Evolutionary conservation across 2,797 vertebrate genomes (phyloP).

Genomic region (Sylvia borin): DNA sequence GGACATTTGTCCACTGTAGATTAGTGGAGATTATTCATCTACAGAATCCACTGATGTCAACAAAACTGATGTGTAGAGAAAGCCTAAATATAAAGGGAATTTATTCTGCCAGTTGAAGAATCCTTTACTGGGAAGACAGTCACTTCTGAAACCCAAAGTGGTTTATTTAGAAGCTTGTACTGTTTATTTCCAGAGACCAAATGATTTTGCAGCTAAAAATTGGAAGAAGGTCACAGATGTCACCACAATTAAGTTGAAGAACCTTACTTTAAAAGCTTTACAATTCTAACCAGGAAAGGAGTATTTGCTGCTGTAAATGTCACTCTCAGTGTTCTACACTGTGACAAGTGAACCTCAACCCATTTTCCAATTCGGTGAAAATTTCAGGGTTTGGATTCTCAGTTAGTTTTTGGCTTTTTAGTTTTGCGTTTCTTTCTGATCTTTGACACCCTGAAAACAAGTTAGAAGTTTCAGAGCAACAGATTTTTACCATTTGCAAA

Average conservation of each 20-base stretch:
- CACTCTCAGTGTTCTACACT: not conserved
- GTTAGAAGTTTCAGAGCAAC: conserved; percentile 16
- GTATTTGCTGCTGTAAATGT: not conserved
- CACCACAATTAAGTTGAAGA: not conserved
- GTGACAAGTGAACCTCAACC: not conserved
- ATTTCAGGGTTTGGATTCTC: not conserved
- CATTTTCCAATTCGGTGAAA: not conserved
- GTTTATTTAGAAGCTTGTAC: not conserved
- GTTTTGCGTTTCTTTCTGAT: not conserved
- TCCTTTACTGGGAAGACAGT: not conserved
- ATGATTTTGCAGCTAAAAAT: not conserved
- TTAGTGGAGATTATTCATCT: not conserved
- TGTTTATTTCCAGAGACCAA: not conserved
- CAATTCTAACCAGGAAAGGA: not conserved
- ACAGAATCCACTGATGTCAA: not conserved
- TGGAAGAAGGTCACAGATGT: not conserved
- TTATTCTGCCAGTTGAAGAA: not conserved
- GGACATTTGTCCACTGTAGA: not conserved
- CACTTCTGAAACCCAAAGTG: not conserved
- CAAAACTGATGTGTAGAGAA: not conserved
- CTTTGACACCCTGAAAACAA: conserved; percentile 24
- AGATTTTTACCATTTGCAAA: conserved; percentile 29
- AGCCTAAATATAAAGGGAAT: not conserved
- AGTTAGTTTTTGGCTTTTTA: not conserved
- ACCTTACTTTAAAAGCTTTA: not conserved